Percentiles rank a stretch among this genome's conserved stretches.
Conservation (phyloP, 2,888 invertebrate species). For the Cosmopolites sordidus region DNA sequence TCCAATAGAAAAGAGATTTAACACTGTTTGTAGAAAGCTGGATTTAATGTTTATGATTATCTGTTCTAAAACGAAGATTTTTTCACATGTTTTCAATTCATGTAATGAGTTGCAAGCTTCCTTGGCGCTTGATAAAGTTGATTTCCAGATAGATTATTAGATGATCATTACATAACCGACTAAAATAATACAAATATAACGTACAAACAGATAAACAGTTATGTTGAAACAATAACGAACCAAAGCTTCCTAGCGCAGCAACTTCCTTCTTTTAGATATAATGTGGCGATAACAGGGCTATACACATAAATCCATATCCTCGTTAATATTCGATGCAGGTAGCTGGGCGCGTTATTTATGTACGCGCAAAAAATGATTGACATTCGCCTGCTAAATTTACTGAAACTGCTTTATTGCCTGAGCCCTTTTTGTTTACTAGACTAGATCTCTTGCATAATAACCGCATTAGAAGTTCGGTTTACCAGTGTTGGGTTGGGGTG, state of each 20-base stretch:
- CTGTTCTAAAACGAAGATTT: too few species aligned
- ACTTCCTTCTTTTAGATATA: conserved; percentile 23
- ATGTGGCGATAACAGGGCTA: conserved; percentile 25
- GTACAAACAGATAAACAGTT: too few species aligned
- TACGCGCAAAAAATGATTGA: conserved; percentile 15
- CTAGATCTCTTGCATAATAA: conserved; percentile 1
- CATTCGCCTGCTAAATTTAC: conserved; percentile 7
- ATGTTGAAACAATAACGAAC: too few species aligned
- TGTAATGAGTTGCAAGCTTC: too few species aligned
- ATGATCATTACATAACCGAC: too few species aligned
- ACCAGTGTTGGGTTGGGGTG: neutral
- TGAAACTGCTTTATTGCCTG: conserved; percentile 5
- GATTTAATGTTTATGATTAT: too few species aligned
- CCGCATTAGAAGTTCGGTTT: neutral
- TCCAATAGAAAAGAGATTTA: too few species aligned
- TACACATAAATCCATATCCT: conserved; percentile 16
- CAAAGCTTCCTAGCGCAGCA: neutral
- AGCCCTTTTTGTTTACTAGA: neutral
- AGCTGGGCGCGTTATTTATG: conserved; percentile 9
- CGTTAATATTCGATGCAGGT: conserved; percentile 14
- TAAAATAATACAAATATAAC: too few species aligned
- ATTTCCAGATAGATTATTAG: too few species aligned
- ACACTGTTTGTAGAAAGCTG: too few species aligned
- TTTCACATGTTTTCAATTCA: too few species aligned
- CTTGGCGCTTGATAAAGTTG: too few species aligned